Percentiles rank a stretch among this genome's conserved stretches.
phyloP scores from a whole-genome alignment of 2,113 vertebrate genomes.

The Accipiter virgatus region DNA sequence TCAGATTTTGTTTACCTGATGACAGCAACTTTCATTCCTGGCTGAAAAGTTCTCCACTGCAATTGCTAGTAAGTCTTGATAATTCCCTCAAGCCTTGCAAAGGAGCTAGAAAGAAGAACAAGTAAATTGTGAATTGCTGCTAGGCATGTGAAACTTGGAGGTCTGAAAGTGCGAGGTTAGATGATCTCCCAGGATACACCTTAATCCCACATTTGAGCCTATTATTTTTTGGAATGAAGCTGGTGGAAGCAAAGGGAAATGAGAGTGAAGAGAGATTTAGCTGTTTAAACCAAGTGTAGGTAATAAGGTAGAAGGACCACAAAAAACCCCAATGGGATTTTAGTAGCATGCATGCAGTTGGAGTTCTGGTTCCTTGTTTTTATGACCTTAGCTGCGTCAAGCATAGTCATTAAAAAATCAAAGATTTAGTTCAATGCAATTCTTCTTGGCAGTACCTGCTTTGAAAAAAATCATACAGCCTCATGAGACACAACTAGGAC shows the following conservation, averaged over 20 bases:
- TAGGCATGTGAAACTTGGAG: constrained; percentile 48
- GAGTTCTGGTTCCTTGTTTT: not conserved
- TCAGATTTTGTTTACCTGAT: constrained; percentile 62
- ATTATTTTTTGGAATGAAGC: not conserved
- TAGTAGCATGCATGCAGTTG: not conserved
- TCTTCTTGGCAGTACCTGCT: not conserved
- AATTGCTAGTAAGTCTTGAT: constrained; percentile 56
- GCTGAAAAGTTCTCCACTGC: constrained; percentile 46
- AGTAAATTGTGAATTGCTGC: constrained; percentile 62
- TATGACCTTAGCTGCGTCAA: not conserved
- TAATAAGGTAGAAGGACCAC: not conserved
- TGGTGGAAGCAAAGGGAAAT: not conserved
- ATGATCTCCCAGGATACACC: constrained; percentile 3
- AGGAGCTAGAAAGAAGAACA: constrained; percentile 55
- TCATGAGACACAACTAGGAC: not conserved
- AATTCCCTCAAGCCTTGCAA: constrained; percentile 67
- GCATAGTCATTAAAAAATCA: not conserved
- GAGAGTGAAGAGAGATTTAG: not conserved
- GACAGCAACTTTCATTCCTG: constrained; percentile 38
- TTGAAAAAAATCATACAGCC: not conserved
- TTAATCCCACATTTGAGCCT: not conserved
- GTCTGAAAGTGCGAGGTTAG: constrained; percentile 21
- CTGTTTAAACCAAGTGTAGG: not conserved
- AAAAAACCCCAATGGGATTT: not conserved
- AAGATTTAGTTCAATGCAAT: not conserved